Conservation (phyloP, 2,113 vertebrate species). For the Abramis brama region DNA sequence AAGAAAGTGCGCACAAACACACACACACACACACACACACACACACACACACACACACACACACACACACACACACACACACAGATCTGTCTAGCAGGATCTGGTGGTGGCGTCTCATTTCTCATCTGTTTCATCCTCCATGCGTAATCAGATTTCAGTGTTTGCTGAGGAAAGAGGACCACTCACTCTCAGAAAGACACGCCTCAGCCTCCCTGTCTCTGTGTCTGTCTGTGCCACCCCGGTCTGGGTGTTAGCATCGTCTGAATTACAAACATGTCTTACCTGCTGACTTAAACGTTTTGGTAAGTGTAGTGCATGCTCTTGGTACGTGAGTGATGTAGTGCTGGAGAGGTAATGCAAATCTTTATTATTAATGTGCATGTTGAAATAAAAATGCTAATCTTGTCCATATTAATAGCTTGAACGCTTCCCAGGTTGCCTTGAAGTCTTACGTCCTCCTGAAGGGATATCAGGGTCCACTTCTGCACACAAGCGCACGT, state of each 20-base stretch:
- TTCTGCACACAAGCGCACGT: not conserved
- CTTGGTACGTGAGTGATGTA: slow-evolving; percentile 40
- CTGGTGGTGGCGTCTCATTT: slow-evolving; percentile 27
- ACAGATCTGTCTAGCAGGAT: slow-evolving; percentile 18
- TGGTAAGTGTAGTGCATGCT: slow-evolving; percentile 8
- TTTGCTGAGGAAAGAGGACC: slow-evolving; percentile 14
- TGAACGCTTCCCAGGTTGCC: slow-evolving; percentile 59
- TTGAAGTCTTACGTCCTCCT: slow-evolving; percentile 26
- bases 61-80: not conserved
- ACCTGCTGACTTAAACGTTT: slow-evolving; percentile 28
- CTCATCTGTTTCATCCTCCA: slow-evolving; percentile 39
- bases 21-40: not conserved
- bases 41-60: not conserved
- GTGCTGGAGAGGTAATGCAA: slow-evolving; percentile 68
- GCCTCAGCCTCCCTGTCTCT: slow-evolving; percentile 29
- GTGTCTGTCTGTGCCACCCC: not conserved
- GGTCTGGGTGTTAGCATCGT: not conserved
- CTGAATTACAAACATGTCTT: slow-evolving; percentile 26
- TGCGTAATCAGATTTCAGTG: slow-evolving; percentile 34
- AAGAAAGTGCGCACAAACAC: not conserved
- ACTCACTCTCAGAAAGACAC: not conserved
- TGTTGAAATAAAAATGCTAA: slow-evolving; percentile 75
- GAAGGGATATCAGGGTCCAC: slow-evolving; percentile 38
- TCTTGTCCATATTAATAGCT: slow-evolving; percentile 72
- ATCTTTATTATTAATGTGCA: slow-evolving; percentile 78